Conservation (phyloP, 1,140 invertebrate species). For the Linepithema humile region DNA sequence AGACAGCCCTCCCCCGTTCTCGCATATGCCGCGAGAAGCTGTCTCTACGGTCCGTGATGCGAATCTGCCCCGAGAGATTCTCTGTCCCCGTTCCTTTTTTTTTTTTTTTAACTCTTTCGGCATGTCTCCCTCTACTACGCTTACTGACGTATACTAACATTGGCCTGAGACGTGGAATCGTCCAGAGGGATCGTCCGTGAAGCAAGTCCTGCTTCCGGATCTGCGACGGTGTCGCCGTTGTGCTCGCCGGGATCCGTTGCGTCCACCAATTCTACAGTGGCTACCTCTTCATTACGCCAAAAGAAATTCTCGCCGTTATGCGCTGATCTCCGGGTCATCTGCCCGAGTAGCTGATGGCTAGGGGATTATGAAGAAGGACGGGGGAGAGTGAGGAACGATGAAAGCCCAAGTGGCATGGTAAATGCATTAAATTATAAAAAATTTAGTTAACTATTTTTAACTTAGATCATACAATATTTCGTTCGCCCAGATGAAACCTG, state of each 20-base stretch:
- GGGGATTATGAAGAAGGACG: neutral
- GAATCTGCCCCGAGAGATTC: neutral
- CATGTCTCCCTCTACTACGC: conserved; percentile 37
- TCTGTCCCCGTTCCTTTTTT: neutral
- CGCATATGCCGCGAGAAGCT: no score
- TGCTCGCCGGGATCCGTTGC: conserved; percentile 79
- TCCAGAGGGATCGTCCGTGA: conserved; percentile 78
- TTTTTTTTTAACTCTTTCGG: conserved; percentile 2
- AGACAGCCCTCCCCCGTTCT: no score
- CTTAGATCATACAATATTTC: no score
- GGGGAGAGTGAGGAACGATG: neutral
- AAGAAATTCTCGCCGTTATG: conserved; percentile 76
- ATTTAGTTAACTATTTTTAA: no score
- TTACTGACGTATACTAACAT: conserved; percentile 81
- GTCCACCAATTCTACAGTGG: conserved; percentile 81
- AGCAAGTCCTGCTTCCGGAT: conserved; percentile 77
- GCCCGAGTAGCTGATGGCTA: neutral
- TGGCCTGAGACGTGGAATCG: conserved; percentile 78
- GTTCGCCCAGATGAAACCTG: no score
- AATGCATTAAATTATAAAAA: no score
- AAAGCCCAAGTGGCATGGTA: neutral
- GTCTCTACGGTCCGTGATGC: conserved; percentile 1
- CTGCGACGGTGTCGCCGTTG: conserved; percentile 75
- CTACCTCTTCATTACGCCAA: conserved; percentile 80
- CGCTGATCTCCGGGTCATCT: neutral